phyloP scores from a whole-genome alignment of 2,888 invertebrate genomes.

The Diadromus collaris region DNA sequence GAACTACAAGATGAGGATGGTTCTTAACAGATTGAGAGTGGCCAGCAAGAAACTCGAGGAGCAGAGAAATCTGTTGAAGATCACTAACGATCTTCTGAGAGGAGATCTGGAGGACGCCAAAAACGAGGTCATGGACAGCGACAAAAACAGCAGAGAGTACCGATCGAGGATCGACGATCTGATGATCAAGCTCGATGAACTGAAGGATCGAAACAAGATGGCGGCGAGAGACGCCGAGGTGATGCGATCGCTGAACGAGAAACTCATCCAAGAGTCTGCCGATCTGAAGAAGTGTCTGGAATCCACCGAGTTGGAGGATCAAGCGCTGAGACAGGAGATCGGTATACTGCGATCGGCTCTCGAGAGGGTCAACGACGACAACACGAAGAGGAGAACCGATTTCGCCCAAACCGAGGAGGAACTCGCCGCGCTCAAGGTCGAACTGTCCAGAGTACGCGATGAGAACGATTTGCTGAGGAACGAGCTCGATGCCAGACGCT shows the following conservation, averaged over 20 bases:
- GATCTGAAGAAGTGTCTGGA: constrained; percentile 37
- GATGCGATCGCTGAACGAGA: constrained; percentile 29
- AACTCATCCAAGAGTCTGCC: constrained; percentile 12
- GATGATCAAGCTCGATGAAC: constrained; percentile 40
- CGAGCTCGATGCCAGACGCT: constrained; percentile 56
- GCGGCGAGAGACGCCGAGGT: constrained; percentile 44
- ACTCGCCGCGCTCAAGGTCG: constrained; percentile 64
- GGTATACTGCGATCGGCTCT: constrained; percentile 44
- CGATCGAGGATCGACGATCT: constrained; percentile 35
- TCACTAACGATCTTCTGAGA: constrained; percentile 22
- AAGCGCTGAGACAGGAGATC: constrained; percentile 54
- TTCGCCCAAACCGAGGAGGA: constrained; percentile 58
- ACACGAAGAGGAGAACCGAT: constrained; percentile 37
- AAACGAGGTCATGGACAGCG: constrained; percentile 18
- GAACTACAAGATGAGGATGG: constrained; percentile 34
- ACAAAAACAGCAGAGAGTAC: constrained; percentile 19
- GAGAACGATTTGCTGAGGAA: constrained; percentile 60
- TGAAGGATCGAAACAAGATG: constrained; percentile 45
- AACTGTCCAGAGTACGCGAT: constrained; percentile 63
- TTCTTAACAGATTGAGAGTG: constrained; percentile 19
- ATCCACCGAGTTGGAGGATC: constrained; percentile 47
- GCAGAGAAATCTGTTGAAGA: constrained; percentile 19
- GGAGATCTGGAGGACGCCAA: constrained; percentile 34
- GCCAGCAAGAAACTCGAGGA: constrained; percentile 21
- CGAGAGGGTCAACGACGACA: constrained; percentile 48